Percentiles rank a stretch among this genome's conserved stretches.
These are phyloP conservation scores for Eulacestoma nigropectus DNA, from an alignment of 2,113 vertebrate genomes.

Conservation along the genomic window DNA sequence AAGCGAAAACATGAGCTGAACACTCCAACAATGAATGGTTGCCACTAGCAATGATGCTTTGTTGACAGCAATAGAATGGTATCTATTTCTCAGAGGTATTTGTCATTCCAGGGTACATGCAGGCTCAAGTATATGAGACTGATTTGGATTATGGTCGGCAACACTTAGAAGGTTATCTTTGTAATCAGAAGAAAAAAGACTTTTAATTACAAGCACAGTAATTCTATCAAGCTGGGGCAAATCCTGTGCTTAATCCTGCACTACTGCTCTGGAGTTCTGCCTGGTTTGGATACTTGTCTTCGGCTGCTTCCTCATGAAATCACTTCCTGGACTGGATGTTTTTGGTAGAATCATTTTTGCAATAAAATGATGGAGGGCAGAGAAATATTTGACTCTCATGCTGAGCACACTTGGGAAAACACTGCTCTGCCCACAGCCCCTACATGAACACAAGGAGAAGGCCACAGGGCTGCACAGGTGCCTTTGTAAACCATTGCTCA, in stretches of 20 bases:
- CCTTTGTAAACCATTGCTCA: background rate
- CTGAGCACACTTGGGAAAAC: background rate
- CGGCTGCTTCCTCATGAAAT: background rate
- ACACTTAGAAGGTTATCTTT: background rate
- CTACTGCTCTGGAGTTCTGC: background rate
- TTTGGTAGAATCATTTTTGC: background rate
- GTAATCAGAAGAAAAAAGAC: background rate
- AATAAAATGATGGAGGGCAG: background rate
- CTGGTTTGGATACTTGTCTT: background rate
- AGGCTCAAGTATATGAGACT: background rate
- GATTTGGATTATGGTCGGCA: background rate
- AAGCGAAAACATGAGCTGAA: background rate
- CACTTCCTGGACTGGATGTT: background rate
- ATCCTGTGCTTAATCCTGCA: background rate
- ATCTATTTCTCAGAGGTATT: background rate
- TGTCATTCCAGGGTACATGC: background rate
- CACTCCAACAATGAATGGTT: background rate
- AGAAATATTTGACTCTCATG: background rate
- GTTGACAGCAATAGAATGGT: background rate
- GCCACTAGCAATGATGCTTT: background rate
- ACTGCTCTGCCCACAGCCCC: background rate
- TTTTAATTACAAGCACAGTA: background rate
- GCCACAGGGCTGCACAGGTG: background rate
- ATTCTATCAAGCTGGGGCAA: background rate
- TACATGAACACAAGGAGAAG: rapidly evolving